phyloP scores from a whole-genome alignment of 2,797 vertebrate genomes.

The Diglossa cyanea region DNA sequence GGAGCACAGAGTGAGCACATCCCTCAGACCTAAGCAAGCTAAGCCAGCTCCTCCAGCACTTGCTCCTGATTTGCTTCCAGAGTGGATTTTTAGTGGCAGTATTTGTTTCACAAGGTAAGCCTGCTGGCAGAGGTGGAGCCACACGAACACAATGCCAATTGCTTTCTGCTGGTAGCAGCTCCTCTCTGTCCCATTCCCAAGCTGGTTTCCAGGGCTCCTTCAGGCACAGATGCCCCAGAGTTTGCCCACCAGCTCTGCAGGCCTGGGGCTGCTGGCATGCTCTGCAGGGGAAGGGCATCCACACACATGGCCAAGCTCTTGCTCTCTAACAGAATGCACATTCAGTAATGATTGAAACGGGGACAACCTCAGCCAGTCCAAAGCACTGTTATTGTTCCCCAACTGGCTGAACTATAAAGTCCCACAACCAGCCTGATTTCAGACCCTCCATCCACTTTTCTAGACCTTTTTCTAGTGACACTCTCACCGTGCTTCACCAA shows the following conservation, averaged over 20 bases:
- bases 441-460: neutral
- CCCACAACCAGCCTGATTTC: neutral
- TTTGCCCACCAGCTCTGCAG: neutral
- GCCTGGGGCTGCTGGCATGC: neutral
- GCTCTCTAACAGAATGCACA: neutral
- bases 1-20: neutral
- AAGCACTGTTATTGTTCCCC: neutral
- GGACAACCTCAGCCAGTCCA: neutral
- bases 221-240: neutral
- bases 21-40: neutral
- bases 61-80: neutral
- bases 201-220: neutral
- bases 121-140: constrained; percentile 46
- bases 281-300: neutral
- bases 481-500: neutral
- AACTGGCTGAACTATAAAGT: neutral
- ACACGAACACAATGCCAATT: neutral
- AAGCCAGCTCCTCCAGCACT: neutral
- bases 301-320: neutral
- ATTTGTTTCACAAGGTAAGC: neutral
- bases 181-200: neutral
- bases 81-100: neutral
- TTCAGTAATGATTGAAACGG: rapidly evolving
- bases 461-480: neutral
- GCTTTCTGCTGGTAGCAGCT: constrained; percentile 42